These are phyloP conservation scores for Ditula angustiorana DNA, from an alignment of 2,888 invertebrate species.

Conservation along the genomic window DNA sequence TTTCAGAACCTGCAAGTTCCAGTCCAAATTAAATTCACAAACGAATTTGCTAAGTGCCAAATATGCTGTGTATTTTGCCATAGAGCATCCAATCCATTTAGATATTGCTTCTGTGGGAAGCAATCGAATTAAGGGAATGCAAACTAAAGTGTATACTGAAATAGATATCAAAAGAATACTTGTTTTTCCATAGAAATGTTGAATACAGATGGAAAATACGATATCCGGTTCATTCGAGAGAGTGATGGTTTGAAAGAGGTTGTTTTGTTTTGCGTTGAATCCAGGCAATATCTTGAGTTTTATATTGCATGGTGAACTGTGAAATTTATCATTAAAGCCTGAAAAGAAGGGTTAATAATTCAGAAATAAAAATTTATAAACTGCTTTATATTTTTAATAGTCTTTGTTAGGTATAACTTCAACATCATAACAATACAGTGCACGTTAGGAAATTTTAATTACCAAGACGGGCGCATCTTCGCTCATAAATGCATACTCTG, in stretches of 20 bases:
- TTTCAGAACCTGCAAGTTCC: background rate
- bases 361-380: too few relatives aligned
- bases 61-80: conserved; percentile 4
- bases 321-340: too few relatives aligned
- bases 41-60: conserved; percentile 13
- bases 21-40: conserved; percentile 6
- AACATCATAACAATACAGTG: too few relatives aligned
- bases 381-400: too few relatives aligned
- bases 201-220: background rate
- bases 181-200: background rate
- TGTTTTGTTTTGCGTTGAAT: background rate
- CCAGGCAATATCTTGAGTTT: background rate
- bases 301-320: background rate
- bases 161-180: conserved; percentile 9
- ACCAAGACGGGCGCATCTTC: too few relatives aligned
- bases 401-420: too few relatives aligned
- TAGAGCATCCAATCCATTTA: conserved; percentile 29
- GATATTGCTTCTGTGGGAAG: conserved; percentile 23
- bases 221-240: background rate
- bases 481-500: too few relatives aligned
- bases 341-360: too few relatives aligned
- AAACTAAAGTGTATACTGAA: conserved; percentile 20
- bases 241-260: background rate
- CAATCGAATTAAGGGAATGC: conserved; percentile 36
- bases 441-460: too few relatives aligned